phyloP scores from a whole-genome alignment of 1,140 invertebrate genomes.

The Drosophila teissieri region DNA sequence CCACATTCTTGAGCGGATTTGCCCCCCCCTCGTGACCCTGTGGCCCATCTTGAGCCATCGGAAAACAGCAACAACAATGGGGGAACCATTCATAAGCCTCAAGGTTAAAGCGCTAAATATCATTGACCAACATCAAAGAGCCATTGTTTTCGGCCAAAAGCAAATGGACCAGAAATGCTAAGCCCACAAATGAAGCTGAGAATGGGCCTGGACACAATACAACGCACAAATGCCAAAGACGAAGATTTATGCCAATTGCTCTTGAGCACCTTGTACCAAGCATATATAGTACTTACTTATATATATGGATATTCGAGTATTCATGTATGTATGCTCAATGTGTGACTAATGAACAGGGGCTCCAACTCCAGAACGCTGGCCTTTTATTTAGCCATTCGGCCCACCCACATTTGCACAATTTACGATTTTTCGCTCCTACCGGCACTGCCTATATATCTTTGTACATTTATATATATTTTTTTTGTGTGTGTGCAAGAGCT shows the following conservation, averaged over 20 bases:
- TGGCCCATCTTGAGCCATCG: neutral
- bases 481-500: conserved; percentile 30
- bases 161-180: conserved; percentile 57
- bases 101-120: conserved; percentile 81
- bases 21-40: conserved; percentile 18
- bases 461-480: conserved; percentile 25
- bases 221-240: conserved; percentile 33
- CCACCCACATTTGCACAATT: conserved; percentile 37
- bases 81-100: conserved; percentile 67
- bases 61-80: conserved; percentile 53
- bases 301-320: neutral
- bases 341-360: conserved; percentile 73
- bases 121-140: conserved; percentile 77
- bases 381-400: conserved; percentile 71
- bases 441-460: conserved; percentile 7
- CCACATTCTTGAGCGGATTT: conserved; percentile 55
- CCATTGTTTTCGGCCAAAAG: conserved; percentile 62
- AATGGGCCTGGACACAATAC: conserved; percentile 38
- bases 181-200: conserved; percentile 40
- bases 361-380: conserved; percentile 23
- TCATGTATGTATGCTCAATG: conserved; percentile 28
- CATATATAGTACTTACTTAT: conserved; percentile 2
- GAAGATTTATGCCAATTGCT: conserved; percentile 78
- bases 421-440: conserved; percentile 21
- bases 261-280: conserved; percentile 63